Evolutionary conservation across 2,113 vertebrate species (phyloP), one percentile per base, ranked within the genome.

Genomic region (Rhinopithecus roxellana): DNA sequence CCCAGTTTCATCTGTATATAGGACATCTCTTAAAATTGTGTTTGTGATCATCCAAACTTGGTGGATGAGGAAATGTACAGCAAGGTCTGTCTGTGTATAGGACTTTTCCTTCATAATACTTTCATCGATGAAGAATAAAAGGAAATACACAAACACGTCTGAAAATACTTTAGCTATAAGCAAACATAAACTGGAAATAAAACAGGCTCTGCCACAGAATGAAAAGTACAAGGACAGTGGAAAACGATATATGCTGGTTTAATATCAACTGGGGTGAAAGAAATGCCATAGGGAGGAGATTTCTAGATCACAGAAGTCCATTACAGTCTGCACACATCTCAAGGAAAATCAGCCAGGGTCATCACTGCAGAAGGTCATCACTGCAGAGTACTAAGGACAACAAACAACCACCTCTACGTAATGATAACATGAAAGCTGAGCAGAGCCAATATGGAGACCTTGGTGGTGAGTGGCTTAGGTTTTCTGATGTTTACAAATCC

Each of bases 51-150:
- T 77, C 40, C 81, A 57, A 52, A 84, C 27, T 77, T 67, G 40
- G 70, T 80, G 23, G 18, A 81, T 67, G 17, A 77, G 57, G 8
- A 89, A 94, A 91, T 48, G 20, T 67, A 50, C n/a, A 90, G 8
- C 12, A 89, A 17, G 0, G 17, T n/a, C 80, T 90, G 2, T 79
- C 45, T 72, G 30, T 45, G 50, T 64, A 38, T 38, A 87, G n/a
- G 59, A 87, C 27, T 93, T 92, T 83, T 40, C 43, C 18, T 95
- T 95, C 57, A 40, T 50, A 67, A 90, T 80, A 67, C n/a, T 83
- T 86, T 90, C 13, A 94, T 59, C 1, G 1, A 55, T 81, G 59
- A 48, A 38, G 11, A 97, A 80, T 45, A 93, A 95, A 78, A 74
- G n/a, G 45, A 74, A 94, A 82, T 43, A 61, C 20, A 69, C 50